Conservation (phyloP, 2,797 vertebrate species). For the Phaenicophaeus curvirostris region DNA sequence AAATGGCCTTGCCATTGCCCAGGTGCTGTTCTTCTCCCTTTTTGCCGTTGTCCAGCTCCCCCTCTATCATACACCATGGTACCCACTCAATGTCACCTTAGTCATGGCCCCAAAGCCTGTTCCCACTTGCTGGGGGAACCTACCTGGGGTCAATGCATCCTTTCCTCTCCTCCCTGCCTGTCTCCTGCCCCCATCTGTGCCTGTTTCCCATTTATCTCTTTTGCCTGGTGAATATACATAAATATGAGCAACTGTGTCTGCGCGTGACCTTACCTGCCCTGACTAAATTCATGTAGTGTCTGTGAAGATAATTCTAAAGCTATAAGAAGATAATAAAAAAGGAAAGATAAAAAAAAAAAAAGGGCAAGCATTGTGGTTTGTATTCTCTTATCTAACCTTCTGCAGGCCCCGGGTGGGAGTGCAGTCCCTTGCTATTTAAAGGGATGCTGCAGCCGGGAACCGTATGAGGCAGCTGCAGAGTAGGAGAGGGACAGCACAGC, state of each 20-base stretch:
- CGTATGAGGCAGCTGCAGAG: not conserved
- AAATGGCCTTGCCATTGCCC: not conserved
- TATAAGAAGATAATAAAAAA: conserved; percentile 79
- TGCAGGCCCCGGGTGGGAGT: conserved; percentile 72
- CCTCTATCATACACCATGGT: accelerated
- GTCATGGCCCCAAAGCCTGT: accelerated
- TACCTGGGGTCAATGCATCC: not conserved
- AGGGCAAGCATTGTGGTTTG: conserved; percentile 46
- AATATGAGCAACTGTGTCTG: conserved; percentile 68
- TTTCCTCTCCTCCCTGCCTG: accelerated
- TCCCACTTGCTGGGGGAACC: too few species aligned
- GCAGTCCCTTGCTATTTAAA: conserved; percentile 38
- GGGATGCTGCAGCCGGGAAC: conserved; percentile 10
- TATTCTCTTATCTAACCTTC: conserved; percentile 74
- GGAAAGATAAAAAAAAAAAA: conserved; percentile 45
- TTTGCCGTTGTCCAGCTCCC: not conserved
- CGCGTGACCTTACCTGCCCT: conserved; percentile 75
- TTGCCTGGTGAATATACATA: conserved; percentile 54
- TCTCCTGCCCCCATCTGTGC: not conserved
- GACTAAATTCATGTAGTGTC: conserved; percentile 79
- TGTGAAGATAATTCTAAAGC: conserved; percentile 81
- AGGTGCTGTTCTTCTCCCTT: not conserved
- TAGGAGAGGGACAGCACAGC: not conserved
- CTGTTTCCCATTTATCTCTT: conserved; percentile 66
- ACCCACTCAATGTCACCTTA: not conserved